Percentiles rank a stretch among this genome's conserved stretches.
phyloP scores from a whole-genome alignment of 2,113 vertebrate genomes.

The Romanogobio albipinnatus region DNA sequence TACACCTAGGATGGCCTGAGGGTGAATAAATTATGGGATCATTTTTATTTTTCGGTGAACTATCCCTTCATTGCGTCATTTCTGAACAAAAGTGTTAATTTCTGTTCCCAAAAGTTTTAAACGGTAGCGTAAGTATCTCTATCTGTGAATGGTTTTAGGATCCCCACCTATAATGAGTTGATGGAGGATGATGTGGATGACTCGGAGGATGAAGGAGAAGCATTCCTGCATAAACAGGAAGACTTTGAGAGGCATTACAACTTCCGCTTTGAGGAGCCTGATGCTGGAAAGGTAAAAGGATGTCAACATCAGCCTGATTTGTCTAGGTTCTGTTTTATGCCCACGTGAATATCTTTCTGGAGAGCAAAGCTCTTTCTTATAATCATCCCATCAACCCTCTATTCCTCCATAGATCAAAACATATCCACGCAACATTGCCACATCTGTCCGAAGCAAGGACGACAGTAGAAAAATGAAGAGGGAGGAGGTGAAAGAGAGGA shows the following conservation, averaged over 20 bases:
- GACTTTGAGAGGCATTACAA: constrained; percentile 89
- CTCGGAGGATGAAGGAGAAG: constrained; percentile 87
- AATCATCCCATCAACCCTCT: not conserved
- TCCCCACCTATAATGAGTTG: constrained; percentile 72
- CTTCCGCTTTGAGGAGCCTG: constrained; percentile 91
- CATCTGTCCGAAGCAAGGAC: constrained; percentile 86
- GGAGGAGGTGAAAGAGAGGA: constrained; percentile 81
- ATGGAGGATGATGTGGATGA: constrained; percentile 79
- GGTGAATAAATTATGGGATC: too few species aligned
- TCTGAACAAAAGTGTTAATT: too few species aligned
- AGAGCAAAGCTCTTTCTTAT: not conserved
- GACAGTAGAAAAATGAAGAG: constrained; percentile 84
- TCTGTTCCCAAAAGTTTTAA: not conserved
- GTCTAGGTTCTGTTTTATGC: not conserved
- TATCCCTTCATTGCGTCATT: too few species aligned
- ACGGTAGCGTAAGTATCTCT: not conserved
- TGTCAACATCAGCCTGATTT: not conserved
- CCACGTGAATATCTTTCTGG: not conserved
- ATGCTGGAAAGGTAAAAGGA: constrained; percentile 68
- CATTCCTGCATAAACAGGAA: constrained; percentile 86
- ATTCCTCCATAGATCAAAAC: constrained; percentile 76
- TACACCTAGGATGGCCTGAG: too few species aligned
- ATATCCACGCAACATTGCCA: constrained; percentile 83
- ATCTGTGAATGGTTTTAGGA: constrained; percentile 62
- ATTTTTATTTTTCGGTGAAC: too few species aligned